phyloP scores from a whole-genome alignment of 2,888 invertebrate species.

The Dryocosmus kuriphilus region DNA sequence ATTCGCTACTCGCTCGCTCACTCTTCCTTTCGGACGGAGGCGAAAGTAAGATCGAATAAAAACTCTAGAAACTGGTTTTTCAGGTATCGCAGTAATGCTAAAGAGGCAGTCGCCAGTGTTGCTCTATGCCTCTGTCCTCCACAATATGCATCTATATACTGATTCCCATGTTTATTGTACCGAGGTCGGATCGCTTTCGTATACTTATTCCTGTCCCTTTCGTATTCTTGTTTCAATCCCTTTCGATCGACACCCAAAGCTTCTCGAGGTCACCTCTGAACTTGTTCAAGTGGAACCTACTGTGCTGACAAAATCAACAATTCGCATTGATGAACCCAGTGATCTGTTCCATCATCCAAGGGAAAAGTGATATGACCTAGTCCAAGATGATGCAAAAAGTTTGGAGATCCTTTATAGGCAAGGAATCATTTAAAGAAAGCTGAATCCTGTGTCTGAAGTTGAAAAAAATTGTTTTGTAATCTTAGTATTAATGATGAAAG shows the following conservation, averaged over 20 bases:
- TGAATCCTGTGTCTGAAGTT: not conserved
- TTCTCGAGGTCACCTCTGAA: not conserved
- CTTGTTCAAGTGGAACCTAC: too few species aligned
- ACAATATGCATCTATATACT: slow-evolving; percentile 52
- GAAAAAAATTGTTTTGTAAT: not conserved
- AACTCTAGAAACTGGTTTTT: slow-evolving; percentile 73
- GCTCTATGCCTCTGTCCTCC: slow-evolving; percentile 52
- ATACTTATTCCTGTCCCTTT: slow-evolving; percentile 37
- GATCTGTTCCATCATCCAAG: not conserved
- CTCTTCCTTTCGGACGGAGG: slow-evolving; percentile 72
- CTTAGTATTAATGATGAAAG: not conserved
- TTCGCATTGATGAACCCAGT: not conserved
- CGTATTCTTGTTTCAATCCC: slow-evolving; percentile 20
- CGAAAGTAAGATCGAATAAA: slow-evolving; percentile 72
- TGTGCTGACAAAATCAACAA: not conserved
- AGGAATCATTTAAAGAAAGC: not conserved
- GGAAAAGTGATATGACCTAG: not conserved
- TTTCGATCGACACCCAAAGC: slow-evolving; percentile 23
- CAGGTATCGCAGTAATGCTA: slow-evolving; percentile 70
- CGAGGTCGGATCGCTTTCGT: slow-evolving; percentile 29
- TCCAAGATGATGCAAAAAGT: not conserved
- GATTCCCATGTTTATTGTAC: slow-evolving; percentile 39
- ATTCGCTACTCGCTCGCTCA: slow-evolving; percentile 59
- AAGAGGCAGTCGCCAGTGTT: slow-evolving; percentile 61
- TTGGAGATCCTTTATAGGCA: not conserved